Evolutionary conservation across 1,140 invertebrate species (phyloP), one percentile per base, ranked within the genome.

Genomic region (Apis florea): DNA sequence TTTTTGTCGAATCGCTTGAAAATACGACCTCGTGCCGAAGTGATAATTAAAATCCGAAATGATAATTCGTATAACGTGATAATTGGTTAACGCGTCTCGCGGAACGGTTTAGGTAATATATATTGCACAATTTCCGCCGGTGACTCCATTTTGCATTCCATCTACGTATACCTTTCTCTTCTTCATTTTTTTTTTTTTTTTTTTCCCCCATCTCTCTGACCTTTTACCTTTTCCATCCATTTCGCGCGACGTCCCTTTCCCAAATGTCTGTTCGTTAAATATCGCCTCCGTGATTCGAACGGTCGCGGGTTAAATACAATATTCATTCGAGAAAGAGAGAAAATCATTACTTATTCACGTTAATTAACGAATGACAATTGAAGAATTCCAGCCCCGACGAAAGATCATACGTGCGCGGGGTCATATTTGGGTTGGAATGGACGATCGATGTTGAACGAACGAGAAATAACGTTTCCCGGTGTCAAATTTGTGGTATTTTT

Each of bases 341-440:
- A 66, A 74, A 83, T 64, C 17, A 58, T 80, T 12, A 71, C 47
- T 63, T 59, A 70, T 67, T 49, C 31, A 70, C 47, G 24, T 76
- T 71, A 63, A 85, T 76, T 72, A 84, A 79, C 58, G 17, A 51
- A 49, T 24, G 21, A 40, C 83, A 67, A 84, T 79, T 67, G 24
- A 63, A 58, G n/a, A 24, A 26, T 13, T 1, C 49, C 12, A 40
- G 31, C 31, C 31, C 31, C 31, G 53, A 73, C 26, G 2, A 26
- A 53, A 5, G 13, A 24, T 47, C 24, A n/a, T 11, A 10, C 10
- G 9, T 51, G 54, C 15, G 19, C 15, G 31, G 0, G 19, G 12
- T 49, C n/a, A n/a, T n/a, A n/a, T 21, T 19, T 13, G 8, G 17
- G 15, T 15, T 8, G 12, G 21, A 2, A 10, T 11, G 0, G 2